Conservation (phyloP, 2,113 vertebrate genomes). For the Dipodomys stephensi region DNA sequence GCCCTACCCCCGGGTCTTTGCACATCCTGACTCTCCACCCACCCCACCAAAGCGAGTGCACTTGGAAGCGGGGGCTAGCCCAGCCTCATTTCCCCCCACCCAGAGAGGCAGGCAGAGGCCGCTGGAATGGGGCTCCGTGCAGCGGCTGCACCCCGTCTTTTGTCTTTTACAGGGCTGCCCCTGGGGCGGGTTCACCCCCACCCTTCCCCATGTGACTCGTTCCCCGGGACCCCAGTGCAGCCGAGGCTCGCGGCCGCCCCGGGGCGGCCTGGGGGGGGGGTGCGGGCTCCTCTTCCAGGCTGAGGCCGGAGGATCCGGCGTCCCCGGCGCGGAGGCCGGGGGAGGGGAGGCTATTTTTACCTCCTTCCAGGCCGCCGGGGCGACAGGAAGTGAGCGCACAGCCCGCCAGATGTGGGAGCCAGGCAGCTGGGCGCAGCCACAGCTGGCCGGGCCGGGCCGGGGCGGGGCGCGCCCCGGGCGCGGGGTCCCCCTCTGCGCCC, state of each 20-base stretch:
- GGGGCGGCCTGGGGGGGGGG: not conserved
- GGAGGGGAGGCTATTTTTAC: slow-evolving; percentile 79
- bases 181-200: not conserved
- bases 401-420: slow-evolving; percentile 76
- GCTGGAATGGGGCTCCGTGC: too few species aligned
- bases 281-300: slow-evolving; percentile 12
- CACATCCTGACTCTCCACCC: not conserved
- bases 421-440: slow-evolving; percentile 77
- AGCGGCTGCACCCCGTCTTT: too few species aligned
- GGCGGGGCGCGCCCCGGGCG: not conserved
- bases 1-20: not conserved
- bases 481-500: slow-evolving; percentile 16
- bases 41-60: not conserved
- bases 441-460: slow-evolving; percentile 68
- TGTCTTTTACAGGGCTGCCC: not conserved
- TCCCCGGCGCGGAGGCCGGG: slow-evolving; percentile 44
- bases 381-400: slow-evolving; percentile 79
- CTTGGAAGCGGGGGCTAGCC: not conserved
- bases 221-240: not conserved
- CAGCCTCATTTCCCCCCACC: not conserved
- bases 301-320: not conserved
- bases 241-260: too few species aligned
- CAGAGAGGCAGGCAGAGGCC: not conserved
- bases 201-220: not conserved
- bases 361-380: slow-evolving; percentile 67